Evolutionary conservation across 2,797 vertebrate species (phyloP).

Genomic region (Sebastes nivosus): DNA sequence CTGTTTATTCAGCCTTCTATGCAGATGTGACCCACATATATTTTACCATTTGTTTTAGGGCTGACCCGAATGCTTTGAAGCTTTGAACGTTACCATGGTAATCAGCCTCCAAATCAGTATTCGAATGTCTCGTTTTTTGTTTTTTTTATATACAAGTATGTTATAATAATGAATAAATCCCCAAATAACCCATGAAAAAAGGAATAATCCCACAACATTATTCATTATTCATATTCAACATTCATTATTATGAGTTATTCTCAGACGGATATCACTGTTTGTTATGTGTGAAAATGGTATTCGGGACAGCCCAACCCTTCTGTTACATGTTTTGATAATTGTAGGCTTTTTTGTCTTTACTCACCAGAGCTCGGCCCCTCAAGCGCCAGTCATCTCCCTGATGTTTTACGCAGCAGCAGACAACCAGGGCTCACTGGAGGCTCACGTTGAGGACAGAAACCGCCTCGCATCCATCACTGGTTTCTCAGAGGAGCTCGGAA

Average conservation of each 20-base stretch:
- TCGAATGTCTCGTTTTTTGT: too few relatives aligned
- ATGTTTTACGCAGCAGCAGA: conserved; percentile 94
- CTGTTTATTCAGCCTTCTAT: not conserved
- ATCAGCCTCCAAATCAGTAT: too few relatives aligned
- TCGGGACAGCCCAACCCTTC: too few relatives aligned
- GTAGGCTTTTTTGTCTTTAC: not conserved
- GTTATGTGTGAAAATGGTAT: too few relatives aligned
- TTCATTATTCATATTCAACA: too few relatives aligned
- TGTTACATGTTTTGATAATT: not conserved
- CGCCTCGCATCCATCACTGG: conserved; percentile 88
- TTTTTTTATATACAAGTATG: too few relatives aligned
- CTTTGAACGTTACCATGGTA: too few relatives aligned
- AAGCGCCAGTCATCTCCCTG: conserved; percentile 86
- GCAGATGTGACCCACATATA: conserved; percentile 26
- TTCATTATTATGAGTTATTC: too few relatives aligned
- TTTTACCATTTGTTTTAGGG: not conserved
- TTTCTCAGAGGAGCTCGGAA: conserved; percentile 88
- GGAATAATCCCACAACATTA: too few relatives aligned
- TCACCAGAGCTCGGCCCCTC: conserved; percentile 73
- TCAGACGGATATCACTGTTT: too few relatives aligned
- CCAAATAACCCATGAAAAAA: too few relatives aligned
- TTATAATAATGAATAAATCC: too few relatives aligned
- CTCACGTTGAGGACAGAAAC: conserved; percentile 82
- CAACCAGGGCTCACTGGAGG: conserved; percentile 85
- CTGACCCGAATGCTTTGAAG: not conserved